Percentiles rank a stretch among this genome's conserved stretches.
Evolutionary conservation across 2,797 vertebrate species (phyloP).

Genomic region (Trichosurus vulpecula): DNA sequence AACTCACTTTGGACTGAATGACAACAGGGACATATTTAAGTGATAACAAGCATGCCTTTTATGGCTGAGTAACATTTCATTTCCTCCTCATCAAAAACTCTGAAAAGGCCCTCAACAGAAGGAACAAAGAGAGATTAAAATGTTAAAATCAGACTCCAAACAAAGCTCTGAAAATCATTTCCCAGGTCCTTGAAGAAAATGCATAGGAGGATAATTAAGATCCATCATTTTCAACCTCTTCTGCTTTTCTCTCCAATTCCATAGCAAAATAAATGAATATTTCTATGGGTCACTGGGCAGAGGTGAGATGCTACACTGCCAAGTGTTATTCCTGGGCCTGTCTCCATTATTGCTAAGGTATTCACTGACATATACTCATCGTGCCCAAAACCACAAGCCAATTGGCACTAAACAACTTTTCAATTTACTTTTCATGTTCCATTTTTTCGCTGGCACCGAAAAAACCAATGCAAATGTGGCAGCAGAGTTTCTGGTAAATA

Average conservation of each 20-base stretch:
- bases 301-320: constrained; percentile 5
- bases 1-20: neutral
- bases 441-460: constrained; percentile 61
- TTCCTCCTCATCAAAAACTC: constrained; percentile 2
- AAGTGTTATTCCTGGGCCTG: neutral
- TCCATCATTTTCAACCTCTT: constrained; percentile 50
- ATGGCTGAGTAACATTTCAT: constrained; percentile 23
- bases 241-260: constrained; percentile 54
- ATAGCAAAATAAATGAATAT: constrained; percentile 62
- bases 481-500: constrained; percentile 76
- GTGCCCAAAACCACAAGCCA: constrained; percentile 17
- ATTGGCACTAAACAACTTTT: constrained; percentile 55
- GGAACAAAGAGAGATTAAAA: constrained; percentile 68
- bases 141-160: constrained; percentile 64
- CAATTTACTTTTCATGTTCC: constrained; percentile 70
- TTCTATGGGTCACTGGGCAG: constrained; percentile 56
- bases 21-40: neutral
- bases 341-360: constrained; percentile 7
- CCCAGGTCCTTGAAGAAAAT: constrained; percentile 54
- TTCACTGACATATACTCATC: neutral
- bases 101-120: constrained; percentile 8
- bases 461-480: constrained; percentile 68
- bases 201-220: constrained; percentile 55
- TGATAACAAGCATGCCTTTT: neutral
- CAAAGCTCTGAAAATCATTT: constrained; percentile 72